Conservation (phyloP, 1,140 invertebrate genomes). For the Holcopasites calliopsidis region DNA sequence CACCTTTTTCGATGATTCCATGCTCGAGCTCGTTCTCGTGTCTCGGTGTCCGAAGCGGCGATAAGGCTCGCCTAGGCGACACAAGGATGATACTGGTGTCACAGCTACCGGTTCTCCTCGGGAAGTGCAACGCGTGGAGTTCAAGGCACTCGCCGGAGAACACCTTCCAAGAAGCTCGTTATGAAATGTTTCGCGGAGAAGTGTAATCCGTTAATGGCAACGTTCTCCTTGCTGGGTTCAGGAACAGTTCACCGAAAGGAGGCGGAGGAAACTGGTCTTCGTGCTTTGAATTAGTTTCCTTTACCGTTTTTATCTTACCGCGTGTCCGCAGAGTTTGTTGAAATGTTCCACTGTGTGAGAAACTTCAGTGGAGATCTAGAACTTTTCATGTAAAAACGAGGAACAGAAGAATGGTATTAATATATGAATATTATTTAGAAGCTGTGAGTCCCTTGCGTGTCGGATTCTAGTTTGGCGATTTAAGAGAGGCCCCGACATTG, state of each 20-base stretch:
- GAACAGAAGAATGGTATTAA: too few species aligned
- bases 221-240: neutral
- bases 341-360: too few species aligned
- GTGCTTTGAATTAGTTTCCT: too few species aligned
- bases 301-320: too few species aligned
- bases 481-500: too few species aligned
- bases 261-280: neutral
- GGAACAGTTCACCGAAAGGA: neutral
- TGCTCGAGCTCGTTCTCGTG: neutral
- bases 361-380: too few species aligned
- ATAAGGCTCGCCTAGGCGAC: constrained; percentile 44
- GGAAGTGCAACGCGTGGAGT: constrained; percentile 17
- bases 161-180: constrained; percentile 49
- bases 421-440: neutral
- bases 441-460: neutral
- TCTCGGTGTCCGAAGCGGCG: constrained; percentile 10
- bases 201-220: constrained; percentile 26
- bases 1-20: neutral
- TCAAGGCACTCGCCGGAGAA: constrained; percentile 36
- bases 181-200: constrained; percentile 55
- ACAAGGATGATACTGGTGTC: constrained; percentile 49
- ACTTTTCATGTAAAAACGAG: too few species aligned
- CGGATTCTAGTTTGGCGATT: too few species aligned
- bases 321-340: too few species aligned
- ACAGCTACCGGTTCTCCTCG: constrained; percentile 58